These are phyloP conservation scores for Stratiolaelaps scimitus DNA, from an alignment of 1,140 invertebrate genomes.

Conservation along the genomic window DNA sequence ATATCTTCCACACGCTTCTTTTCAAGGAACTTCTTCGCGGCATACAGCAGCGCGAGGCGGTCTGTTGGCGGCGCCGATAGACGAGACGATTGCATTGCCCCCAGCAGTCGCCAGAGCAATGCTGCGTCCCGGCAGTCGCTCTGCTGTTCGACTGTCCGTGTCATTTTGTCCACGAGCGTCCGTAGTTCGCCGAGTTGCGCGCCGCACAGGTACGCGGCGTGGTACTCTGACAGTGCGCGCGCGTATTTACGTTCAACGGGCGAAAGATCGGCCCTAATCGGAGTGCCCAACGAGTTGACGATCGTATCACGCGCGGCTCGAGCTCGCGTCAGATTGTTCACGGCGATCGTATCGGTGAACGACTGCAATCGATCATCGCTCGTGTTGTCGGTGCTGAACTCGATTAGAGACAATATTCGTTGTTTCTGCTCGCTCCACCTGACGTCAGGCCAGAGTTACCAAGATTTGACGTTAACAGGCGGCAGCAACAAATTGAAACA, in stretches of 20 bases:
- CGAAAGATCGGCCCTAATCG: not conserved
- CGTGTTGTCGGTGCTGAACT: conserved; percentile 1
- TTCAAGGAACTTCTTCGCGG: conserved; percentile 25
- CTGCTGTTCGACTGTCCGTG: not conserved
- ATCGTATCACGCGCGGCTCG: not conserved
- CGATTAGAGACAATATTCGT: not conserved
- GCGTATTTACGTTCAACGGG: not conserved
- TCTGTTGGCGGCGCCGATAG: not conserved
- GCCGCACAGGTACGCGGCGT: not conserved
- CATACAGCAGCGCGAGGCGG: not conserved
- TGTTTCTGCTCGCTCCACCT: conserved; percentile 2
- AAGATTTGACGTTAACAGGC: too few relatives aligned
- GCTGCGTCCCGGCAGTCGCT: conserved; percentile 2
- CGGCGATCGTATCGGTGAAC: conserved; percentile 4
- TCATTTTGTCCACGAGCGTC: conserved; percentile 1
- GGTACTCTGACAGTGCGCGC: not conserved
- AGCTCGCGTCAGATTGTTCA: too few relatives aligned
- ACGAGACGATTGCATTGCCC: not conserved
- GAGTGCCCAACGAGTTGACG: not conserved
- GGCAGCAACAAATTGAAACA: too few relatives aligned
- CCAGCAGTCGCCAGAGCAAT: conserved; percentile 10
- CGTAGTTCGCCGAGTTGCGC: not conserved
- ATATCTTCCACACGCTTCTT: conserved; percentile 68
- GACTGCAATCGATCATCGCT: not conserved
- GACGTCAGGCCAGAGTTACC: too few relatives aligned